Base-by-base conservation (phyloP, 1,140 invertebrate species). In the Drosophila persimilis region DNA sequence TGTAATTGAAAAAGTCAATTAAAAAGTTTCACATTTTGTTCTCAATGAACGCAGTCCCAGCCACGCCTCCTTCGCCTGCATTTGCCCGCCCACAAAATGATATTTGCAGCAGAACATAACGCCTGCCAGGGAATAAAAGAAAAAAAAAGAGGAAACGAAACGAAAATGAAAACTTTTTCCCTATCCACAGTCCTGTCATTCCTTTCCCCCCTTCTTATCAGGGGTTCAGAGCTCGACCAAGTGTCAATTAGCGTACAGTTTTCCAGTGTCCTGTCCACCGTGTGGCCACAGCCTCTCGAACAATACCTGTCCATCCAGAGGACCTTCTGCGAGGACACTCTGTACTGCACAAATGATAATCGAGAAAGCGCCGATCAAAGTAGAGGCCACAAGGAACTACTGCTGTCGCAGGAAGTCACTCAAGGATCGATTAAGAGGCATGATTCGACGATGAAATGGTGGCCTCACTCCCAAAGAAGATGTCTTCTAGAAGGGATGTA, bases 1-100 rank as follows among this genome's bases (percentile, higher is more conserved):
- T 78, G 83, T 88, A 88, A 88, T 88, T 88, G 83, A 88, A 88
- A 88, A 88, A 88, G 84, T 88, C 83, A 88, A 88, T 88, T 88
- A 88, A 88, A 88, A 88, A 88, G 67, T 88, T 88, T 83, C 66
- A 50, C 80, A 85, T 83, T 81, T 84, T 79, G 61, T 71, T 75
- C 73, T 52, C 80, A 73, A 84, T 74, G 59, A 77, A 50, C 73
- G 56, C 51, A 74, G 50, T 11, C 35, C 15, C 6, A 17, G n/a
- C 67, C n/a, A 5, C 22, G n/a, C 26, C 58, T 22, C 24, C 26
- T 3, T 1, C 3, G 0, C 43, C 13, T 11, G 6, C 15, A 3
- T 24, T 35, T 35, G 13, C 6, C 20, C 11, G 8, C 13, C n/a
- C 41, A 29, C 26, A 54, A 53, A 31, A 62, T 51, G 52, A 63